Conservation (phyloP, 1,140 invertebrate genomes). For the Drosophila cardini region DNA sequence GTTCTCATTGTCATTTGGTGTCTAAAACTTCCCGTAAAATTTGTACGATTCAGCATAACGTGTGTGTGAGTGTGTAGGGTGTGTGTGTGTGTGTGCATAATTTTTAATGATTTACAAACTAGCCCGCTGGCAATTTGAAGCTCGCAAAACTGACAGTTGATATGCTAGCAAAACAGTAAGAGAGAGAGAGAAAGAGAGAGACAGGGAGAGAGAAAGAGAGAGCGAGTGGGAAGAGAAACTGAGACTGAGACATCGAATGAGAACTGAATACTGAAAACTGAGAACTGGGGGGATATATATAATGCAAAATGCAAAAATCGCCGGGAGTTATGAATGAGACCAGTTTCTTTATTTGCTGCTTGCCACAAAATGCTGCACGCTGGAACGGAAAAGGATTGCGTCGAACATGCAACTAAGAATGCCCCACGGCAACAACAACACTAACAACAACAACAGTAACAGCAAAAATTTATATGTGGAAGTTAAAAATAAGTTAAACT, state of each 20-base stretch:
- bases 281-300: conserved; percentile 66
- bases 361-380: conserved; percentile 19
- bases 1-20: conserved; percentile 54
- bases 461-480: conserved; percentile 61
- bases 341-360: conserved; percentile 75
- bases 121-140: conserved; percentile 66
- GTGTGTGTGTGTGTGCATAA: conserved; percentile 71
- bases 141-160: conserved; percentile 79
- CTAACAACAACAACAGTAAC: too few relatives aligned
- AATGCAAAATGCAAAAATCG: conserved; percentile 79
- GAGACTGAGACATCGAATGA: conserved; percentile 35
- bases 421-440: conserved; percentile 48
- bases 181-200: not conserved
- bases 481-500: conserved; percentile 83
- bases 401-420: conserved; percentile 81
- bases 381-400: conserved; percentile 76
- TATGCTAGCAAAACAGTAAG: conserved; percentile 48
- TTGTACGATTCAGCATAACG: conserved; percentile 21
- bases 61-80: conserved; percentile 25
- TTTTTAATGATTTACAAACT: conserved; percentile 83
- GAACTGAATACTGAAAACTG: conserved; percentile 29
- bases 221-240: not conserved
- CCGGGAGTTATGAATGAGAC: conserved; percentile 80
- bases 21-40: conserved; percentile 61
- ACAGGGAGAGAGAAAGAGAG: not conserved